These are phyloP conservation scores for Eumeta japonica DNA, from an alignment of 1,140 invertebrate species.

Conservation along the genomic window DNA sequence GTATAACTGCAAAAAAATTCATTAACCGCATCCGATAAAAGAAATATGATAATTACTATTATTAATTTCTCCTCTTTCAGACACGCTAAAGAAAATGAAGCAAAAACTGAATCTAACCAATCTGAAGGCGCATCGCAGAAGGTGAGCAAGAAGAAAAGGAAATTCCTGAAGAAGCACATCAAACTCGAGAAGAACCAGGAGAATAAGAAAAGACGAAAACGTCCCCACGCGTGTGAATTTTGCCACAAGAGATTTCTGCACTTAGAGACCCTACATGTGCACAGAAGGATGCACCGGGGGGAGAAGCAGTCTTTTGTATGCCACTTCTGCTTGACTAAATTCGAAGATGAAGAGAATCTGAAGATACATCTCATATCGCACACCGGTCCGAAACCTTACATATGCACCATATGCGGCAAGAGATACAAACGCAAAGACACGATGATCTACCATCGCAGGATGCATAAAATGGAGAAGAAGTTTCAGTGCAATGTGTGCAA, in stretches of 20 bases:
- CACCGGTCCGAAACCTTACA: slow-evolving; percentile 28
- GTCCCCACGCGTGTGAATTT: slow-evolving; percentile 58
- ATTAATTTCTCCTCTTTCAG: no score
- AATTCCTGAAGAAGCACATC: slow-evolving; percentile 4
- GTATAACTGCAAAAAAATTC: no score
- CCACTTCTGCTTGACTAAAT: slow-evolving; percentile 26
- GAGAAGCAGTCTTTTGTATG: slow-evolving; percentile 24
- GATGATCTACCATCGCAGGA: slow-evolving; percentile 40
- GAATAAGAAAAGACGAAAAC: slow-evolving; percentile 26
- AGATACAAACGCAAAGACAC: slow-evolving; percentile 31
- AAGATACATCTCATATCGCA: slow-evolving; percentile 26
- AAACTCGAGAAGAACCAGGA: slow-evolving; percentile 12
- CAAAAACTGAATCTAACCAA: no score
- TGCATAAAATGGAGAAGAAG: slow-evolving; percentile 23
- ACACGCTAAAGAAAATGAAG: no score
- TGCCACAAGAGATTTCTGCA: slow-evolving; percentile 61
- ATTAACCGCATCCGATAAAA: no score
- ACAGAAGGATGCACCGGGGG: slow-evolving; percentile 35
- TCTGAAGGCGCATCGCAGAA: slow-evolving; percentile 1
- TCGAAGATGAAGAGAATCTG: slow-evolving; percentile 13
- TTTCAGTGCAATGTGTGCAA: slow-evolving; percentile 35
- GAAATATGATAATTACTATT: no score
- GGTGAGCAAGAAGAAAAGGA: slow-evolving; percentile 8
- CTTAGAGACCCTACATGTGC: slow-evolving; percentile 40
- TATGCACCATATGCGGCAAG: slow-evolving; percentile 33